Evolutionary conservation across 2,888 invertebrate species (phyloP).

Genomic region (Calliopum simillimum): DNA sequence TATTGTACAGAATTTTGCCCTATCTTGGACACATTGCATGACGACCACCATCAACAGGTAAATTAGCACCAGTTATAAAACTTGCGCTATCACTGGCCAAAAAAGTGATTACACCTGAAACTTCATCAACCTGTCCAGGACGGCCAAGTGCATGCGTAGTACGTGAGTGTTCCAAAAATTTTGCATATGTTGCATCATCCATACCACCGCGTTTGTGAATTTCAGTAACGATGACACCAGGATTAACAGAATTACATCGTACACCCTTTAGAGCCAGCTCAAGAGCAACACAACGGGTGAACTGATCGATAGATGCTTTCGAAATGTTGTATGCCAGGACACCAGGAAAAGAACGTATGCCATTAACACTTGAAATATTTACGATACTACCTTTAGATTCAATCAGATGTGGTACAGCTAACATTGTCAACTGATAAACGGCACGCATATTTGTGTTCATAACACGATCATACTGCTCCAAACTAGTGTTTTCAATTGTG

Average conservation of each 20-base stretch:
- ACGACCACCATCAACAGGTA: slow-evolving; percentile 94
- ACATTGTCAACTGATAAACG: slow-evolving; percentile 83
- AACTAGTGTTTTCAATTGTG: slow-evolving; percentile 82
- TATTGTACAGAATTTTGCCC: background rate
- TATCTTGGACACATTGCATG: slow-evolving; percentile 91
- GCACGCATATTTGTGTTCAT: slow-evolving; percentile 91
- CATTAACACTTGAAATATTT: slow-evolving; percentile 94
- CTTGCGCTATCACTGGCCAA: slow-evolving; percentile 87
- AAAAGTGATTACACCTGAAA: slow-evolving; percentile 89
- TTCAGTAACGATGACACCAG: slow-evolving; percentile 89
- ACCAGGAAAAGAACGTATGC: slow-evolving; percentile 88
- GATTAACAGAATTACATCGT: slow-evolving; percentile 91
- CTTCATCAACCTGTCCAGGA: slow-evolving; percentile 84
- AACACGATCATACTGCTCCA: slow-evolving; percentile 88
- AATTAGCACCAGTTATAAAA: slow-evolving; percentile 87
- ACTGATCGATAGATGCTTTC: slow-evolving; percentile 93
- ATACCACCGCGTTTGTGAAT: slow-evolving; percentile 88
- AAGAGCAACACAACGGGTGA: slow-evolving; percentile 91
- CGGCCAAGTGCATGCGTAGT: slow-evolving; percentile 91
- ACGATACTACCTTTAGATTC: slow-evolving; percentile 88
- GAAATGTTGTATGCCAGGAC: slow-evolving; percentile 92
- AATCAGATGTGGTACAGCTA: slow-evolving; percentile 86
- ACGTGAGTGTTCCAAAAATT: slow-evolving; percentile 85
- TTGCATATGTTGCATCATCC: slow-evolving; percentile 80
- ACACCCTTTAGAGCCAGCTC: slow-evolving; percentile 86